Evolutionary conservation across 1,140 invertebrate species (phyloP).

Genomic region (Acromyrmex heyeri): DNA sequence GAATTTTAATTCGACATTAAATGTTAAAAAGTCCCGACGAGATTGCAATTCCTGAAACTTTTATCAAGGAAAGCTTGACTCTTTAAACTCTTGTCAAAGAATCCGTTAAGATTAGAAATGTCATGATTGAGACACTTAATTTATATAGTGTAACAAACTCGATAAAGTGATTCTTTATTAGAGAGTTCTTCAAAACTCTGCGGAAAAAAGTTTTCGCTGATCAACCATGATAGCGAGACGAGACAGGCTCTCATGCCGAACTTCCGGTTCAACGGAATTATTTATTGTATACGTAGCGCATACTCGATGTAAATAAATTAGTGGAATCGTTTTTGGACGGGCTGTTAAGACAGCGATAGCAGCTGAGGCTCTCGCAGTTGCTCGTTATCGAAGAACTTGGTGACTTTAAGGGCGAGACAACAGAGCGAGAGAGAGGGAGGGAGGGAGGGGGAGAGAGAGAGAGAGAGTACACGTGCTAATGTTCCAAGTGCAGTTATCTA

Average conservation of each 20-base stretch:
- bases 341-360: constrained; percentile 21
- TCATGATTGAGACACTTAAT: background rate
- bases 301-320: constrained; percentile 55
- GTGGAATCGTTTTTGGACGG: constrained; percentile 47
- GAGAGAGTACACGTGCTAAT: constrained; percentile 18
- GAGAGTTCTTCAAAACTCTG: background rate
- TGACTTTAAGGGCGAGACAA: constrained; percentile 49
- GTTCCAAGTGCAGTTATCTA: constrained; percentile 43
- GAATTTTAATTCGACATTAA: constrained; percentile 43
- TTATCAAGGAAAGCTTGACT: background rate
- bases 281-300: constrained; percentile 5
- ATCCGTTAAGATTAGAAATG: background rate
- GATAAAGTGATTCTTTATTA: background rate
- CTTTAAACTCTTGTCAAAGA: background rate
- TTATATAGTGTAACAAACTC: background rate
- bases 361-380: constrained; percentile 49
- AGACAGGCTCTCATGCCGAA: background rate
- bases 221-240: background rate
- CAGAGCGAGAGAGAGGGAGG: background rate
- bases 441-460: too few relatives aligned
- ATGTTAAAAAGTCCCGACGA: constrained; percentile 18
- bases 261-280: constrained; percentile 27
- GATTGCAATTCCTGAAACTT: constrained; percentile 22
- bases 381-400: constrained; percentile 8
- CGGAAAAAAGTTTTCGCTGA: constrained; percentile 26